phyloP scores from a whole-genome alignment of 2,113 vertebrate species.

The Tricholaema leucomelas region DNA sequence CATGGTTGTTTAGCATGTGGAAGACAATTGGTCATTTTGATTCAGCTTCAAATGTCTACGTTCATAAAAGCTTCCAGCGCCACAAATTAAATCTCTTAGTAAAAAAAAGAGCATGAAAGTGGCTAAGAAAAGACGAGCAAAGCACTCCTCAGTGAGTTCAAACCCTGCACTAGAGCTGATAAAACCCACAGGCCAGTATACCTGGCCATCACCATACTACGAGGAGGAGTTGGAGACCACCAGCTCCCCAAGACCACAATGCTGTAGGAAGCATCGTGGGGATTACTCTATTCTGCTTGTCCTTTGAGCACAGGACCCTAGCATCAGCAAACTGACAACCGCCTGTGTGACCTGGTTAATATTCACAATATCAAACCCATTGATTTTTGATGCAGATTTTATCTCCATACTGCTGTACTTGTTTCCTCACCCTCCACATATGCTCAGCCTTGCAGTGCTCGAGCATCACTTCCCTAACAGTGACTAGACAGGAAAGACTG shows the following conservation, averaged over 20 bases:
- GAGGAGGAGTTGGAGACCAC: not conserved
- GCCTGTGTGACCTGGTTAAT: rapidly evolving
- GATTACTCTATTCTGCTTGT: not conserved
- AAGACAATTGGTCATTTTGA: not conserved
- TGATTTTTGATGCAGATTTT: not conserved
- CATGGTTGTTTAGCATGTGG: not conserved
- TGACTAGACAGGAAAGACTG: not conserved
- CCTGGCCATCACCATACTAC: rapidly evolving
- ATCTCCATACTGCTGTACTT: not conserved
- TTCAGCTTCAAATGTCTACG: not conserved
- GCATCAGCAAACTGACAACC: not conserved
- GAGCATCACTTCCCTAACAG: rapidly evolving
- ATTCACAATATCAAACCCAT: too few species aligned
- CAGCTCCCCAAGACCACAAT: rapidly evolving
- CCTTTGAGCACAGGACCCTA: not conserved
- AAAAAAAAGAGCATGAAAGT: rapidly evolving
- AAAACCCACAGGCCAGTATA: rapidly evolving
- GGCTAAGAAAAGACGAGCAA: rapidly evolving
- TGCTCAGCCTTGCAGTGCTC: rapidly evolving
- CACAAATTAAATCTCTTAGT: not conserved
- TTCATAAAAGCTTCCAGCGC: not conserved
- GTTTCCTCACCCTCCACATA: not conserved
- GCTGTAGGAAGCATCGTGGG: rapidly evolving
- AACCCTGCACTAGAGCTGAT: not conserved
- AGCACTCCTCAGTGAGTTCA: not conserved